These are phyloP conservation scores for Euwallacea similis DNA, from an alignment of 1,140 invertebrate genomes.

Conservation along the genomic window DNA sequence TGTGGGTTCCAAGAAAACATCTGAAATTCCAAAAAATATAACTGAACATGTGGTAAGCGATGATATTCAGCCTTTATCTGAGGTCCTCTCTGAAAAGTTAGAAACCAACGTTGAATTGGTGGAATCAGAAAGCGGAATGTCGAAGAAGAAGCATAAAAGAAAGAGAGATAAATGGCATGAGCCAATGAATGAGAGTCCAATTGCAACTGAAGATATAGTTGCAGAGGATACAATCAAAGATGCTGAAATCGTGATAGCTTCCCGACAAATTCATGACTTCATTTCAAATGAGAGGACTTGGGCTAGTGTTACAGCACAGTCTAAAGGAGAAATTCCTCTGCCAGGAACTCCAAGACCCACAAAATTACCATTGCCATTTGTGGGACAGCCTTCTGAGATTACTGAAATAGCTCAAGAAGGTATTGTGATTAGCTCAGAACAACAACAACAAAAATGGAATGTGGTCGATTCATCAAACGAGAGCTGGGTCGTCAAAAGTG, in stretches of 20 bases:
- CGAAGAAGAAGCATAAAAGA: slow-evolving; percentile 15
- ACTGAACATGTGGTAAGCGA: too few relatives aligned
- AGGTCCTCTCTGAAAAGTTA: neutral
- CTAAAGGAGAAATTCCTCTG: neutral
- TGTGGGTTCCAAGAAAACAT: neutral
- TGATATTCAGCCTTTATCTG: neutral
- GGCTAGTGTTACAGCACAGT: slow-evolving; percentile 5
- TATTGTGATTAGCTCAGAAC: too few relatives aligned
- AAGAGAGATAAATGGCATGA: slow-evolving; percentile 17
- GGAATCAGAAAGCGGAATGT: neutral
- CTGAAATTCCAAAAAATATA: too few relatives aligned
- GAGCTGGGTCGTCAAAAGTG: too few relatives aligned
- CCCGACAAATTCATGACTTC: slow-evolving; percentile 3
- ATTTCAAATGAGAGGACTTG: neutral
- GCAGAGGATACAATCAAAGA: neutral
- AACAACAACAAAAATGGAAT: too few relatives aligned
- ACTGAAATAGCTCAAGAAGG: too few relatives aligned
- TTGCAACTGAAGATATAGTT: neutral
- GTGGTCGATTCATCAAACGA: too few relatives aligned
- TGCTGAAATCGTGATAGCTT: neutral
- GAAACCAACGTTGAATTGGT: neutral
- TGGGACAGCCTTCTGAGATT: too few relatives aligned
- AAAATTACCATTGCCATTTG: too few relatives aligned
- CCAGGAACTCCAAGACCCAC: too few relatives aligned
- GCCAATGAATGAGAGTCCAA: neutral